Evolutionary conservation across 2,888 invertebrate genomes (phyloP), one percentile per base, ranked within the genome.

Genomic region (Desoria tigrina): DNA sequence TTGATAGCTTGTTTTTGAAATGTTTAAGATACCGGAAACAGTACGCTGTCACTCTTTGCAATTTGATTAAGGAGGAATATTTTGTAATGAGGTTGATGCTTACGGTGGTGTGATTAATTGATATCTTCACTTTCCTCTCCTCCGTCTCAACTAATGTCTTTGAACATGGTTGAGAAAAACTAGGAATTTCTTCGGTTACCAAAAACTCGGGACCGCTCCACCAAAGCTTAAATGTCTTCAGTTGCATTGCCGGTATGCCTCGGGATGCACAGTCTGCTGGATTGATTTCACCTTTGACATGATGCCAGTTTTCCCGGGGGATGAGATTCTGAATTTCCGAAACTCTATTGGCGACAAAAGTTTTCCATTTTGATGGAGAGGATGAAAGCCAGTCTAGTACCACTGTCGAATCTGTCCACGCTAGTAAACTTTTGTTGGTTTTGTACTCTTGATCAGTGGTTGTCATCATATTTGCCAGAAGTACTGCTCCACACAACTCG

Each of bases 171-270:
- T n/a, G n/a, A n/a, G n/a, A n/a, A n/a, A n/a, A n/a, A n/a, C n/a
- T n/a, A n/a, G n/a, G n/a, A n/a, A n/a, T n/a, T n/a, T n/a, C n/a
- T n/a, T n/a, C n/a, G n/a, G n/a, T n/a, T n/a, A n/a, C n/a, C n/a
- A n/a, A n/a, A n/a, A n/a, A n/a, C n/a, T n/a, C n/a, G n/a, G 78
- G 77, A 9, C 77, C 77, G 7, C 63, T 28, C 72, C 73, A 76
- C 77, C 77, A 78, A 1, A 71, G 21, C 2, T 51, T 16, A 18
- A 58, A 27, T 2, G 56, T 28, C 7, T 51, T 14, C 11, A 75
- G 58, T 24, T 69, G 60, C 1, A 42, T 26, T 1, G 68, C 58
- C 9, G 63, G 18, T n/a, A 73, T 2, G 7, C 77, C 78, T 54
- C 77, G 28, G 14, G 75, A 75, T 1, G 74, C 68, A 7, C 71